Percentiles rank a stretch among this genome's conserved stretches.
phyloP scores from a whole-genome alignment of 2,113 vertebrate genomes.

The Rafetus swinhoei region DNA sequence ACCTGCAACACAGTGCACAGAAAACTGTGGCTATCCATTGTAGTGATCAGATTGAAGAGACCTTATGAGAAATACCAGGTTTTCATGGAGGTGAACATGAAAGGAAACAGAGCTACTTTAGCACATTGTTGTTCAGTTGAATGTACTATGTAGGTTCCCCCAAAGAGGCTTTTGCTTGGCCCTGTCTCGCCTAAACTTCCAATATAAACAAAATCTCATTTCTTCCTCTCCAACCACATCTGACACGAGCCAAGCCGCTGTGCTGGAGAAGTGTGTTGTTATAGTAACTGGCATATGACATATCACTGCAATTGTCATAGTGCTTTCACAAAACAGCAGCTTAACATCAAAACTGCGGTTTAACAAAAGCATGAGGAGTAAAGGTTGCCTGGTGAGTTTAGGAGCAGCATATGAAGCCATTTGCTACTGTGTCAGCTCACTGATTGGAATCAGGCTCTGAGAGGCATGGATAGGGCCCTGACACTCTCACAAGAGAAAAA shows the following conservation, averaged over 20 bases:
- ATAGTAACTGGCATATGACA: slow-evolving; percentile 72
- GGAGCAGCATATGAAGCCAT: background rate
- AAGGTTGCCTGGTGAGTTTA: background rate
- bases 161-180: slow-evolving; percentile 3
- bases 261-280: slow-evolving; percentile 53
- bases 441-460: background rate
- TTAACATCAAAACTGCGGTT: slow-evolving; percentile 10
- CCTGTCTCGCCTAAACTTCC: background rate
- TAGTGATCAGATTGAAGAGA: accelerated
- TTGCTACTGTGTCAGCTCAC: accelerated
- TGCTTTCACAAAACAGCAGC: background rate
- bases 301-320: slow-evolving; percentile 52
- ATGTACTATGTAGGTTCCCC: background rate
- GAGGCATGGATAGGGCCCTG: background rate
- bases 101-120: background rate
- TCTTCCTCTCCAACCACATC: slow-evolving; percentile 11
- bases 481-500: background rate
- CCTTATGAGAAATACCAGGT: background rate
- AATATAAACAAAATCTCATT: slow-evolving; percentile 20
- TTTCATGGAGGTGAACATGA: background rate
- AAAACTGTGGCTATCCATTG: accelerated
- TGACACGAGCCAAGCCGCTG: background rate
- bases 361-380: slow-evolving; percentile 21
- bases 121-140: background rate
- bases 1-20: background rate